A percentile compares a stretch with the other conserved stretches of the same genome.
Conservation (phyloP, 2,888 invertebrate genomes). For the Nysson spinosus region DNA sequence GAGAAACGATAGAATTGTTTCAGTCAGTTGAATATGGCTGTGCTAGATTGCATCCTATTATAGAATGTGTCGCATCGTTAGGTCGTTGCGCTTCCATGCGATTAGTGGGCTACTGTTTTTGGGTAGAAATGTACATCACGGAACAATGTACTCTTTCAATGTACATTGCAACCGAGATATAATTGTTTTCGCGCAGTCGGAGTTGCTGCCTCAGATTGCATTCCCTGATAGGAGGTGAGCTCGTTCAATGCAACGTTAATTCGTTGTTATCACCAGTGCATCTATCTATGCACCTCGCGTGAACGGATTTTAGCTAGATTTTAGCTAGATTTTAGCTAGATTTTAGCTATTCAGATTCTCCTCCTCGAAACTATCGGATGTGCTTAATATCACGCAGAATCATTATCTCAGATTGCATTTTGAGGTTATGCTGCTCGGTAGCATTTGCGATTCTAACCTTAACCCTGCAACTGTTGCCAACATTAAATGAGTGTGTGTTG, state of each 20-base stretch:
- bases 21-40: background rate
- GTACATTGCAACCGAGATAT: too few species aligned
- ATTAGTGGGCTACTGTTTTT: slow-evolving; percentile 4
- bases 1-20: background rate
- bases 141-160: background rate
- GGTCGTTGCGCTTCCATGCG: background rate
- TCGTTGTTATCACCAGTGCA: slow-evolving; percentile 9
- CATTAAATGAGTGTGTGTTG: too few species aligned
- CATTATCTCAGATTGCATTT: too few species aligned
- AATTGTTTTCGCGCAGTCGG: too few species aligned
- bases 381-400: too few species aligned
- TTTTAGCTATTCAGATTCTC: too few species aligned
- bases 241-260: slow-evolving; percentile 4
- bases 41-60: background rate
- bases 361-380: too few species aligned
- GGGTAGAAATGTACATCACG: background rate
- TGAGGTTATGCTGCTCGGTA: too few species aligned
- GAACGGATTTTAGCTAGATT: slow-evolving; percentile 8
- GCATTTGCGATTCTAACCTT: too few species aligned
- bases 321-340: too few species aligned
- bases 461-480: too few species aligned
- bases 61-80: too few species aligned
- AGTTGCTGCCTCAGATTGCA: slow-evolving; percentile 9
- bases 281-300: background rate
- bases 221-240: background rate